Evolutionary conservation across 2,113 vertebrate species (phyloP).

Genomic region (Garra rufa): DNA sequence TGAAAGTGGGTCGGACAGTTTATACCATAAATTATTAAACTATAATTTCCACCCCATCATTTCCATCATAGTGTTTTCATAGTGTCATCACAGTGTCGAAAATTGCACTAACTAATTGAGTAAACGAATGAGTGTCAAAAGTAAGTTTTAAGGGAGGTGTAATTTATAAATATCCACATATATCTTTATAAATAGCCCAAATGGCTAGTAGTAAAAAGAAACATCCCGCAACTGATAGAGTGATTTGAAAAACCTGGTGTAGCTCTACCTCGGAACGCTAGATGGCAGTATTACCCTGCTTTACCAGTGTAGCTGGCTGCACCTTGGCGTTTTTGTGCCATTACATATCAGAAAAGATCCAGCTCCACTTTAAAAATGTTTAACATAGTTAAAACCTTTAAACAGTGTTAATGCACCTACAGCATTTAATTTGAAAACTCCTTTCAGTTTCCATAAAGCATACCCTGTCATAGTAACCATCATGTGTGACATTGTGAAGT

Average conservation of each 20-base stretch:
- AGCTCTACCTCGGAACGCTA: slow-evolving; percentile 29
- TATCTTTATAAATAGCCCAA: background rate
- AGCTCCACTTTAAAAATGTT: too few species aligned
- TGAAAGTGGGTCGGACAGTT: background rate
- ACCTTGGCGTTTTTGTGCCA: background rate
- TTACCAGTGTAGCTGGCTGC: too few species aligned
- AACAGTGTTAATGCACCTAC: too few species aligned
- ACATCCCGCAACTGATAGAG: background rate
- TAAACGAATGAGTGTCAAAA: background rate
- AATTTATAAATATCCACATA: background rate
- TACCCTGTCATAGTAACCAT: too few species aligned
- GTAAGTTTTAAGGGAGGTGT: background rate
- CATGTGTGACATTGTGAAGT: too few species aligned
- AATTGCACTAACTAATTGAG: background rate
- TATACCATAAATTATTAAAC: background rate
- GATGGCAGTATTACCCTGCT: slow-evolving; percentile 49
- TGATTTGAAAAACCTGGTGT: background rate
- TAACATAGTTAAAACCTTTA: too few species aligned
- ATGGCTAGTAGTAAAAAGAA: background rate
- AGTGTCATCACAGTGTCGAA: too few species aligned
- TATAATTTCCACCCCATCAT: background rate
- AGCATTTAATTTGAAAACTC: too few species aligned
- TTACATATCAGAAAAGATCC: background rate
- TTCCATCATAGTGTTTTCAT: background rate
- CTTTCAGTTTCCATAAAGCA: too few species aligned